phyloP scores from a whole-genome alignment of 2,888 invertebrate genomes.

The Incurvaria masculella region DNA sequence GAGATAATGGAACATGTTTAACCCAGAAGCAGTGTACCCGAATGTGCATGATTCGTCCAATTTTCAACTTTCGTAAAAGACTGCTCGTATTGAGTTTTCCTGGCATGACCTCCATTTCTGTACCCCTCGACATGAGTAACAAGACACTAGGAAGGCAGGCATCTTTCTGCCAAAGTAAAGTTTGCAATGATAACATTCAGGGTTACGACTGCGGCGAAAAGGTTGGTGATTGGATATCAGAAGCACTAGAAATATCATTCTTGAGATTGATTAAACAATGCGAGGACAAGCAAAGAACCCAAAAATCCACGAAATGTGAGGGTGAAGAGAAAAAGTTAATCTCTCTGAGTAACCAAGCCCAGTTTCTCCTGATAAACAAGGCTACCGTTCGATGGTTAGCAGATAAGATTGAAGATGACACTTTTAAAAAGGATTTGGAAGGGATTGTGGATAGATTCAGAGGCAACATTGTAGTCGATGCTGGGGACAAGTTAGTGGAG shows the following conservation, averaged over 20 bases:
- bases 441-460: constrained; percentile 77
- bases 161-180: constrained; percentile 71
- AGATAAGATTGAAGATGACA: constrained; percentile 53
- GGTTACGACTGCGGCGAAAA: constrained; percentile 83
- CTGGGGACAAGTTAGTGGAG: constrained; percentile 73
- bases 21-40: constrained; percentile 83
- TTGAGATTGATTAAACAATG: constrained; percentile 67
- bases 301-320: constrained; percentile 28
- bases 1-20: constrained; percentile 73
- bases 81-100: constrained; percentile 58
- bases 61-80: constrained; percentile 58
- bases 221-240: constrained; percentile 77
- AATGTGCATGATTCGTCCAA: constrained; percentile 76
- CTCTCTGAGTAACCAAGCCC: constrained; percentile 79
- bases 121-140: constrained; percentile 44
- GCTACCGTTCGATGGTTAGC: constrained; percentile 73
- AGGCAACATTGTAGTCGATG: constrained; percentile 83
- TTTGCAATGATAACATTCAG: constrained; percentile 77
- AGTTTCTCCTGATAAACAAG: constrained; percentile 77
- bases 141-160: constrained; percentile 25
- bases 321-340: constrained; percentile 26
- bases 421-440: constrained; percentile 49
- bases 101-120: constrained; percentile 48
- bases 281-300: constrained; percentile 27
- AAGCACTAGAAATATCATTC: constrained; percentile 65